These are phyloP conservation scores for Aproaerema taeniolella DNA, from an alignment of 2,888 invertebrate genomes.

Conservation along the genomic window DNA sequence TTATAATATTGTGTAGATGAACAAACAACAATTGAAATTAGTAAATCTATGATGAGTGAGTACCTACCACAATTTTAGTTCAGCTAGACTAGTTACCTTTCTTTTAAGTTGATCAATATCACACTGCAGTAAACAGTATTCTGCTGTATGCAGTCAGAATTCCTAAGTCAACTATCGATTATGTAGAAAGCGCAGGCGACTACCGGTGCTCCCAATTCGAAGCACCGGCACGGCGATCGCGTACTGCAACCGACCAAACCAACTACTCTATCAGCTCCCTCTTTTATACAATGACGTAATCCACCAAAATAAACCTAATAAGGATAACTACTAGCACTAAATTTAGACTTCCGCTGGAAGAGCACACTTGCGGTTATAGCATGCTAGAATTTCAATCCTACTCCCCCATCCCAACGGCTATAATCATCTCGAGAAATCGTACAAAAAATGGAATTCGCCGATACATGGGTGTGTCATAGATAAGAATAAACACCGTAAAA, in stretches of 20 bases:
- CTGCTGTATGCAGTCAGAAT: slow-evolving; percentile 23
- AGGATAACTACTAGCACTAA: slow-evolving; percentile 44
- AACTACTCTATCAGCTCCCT: slow-evolving; percentile 32
- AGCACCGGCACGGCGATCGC: slow-evolving; percentile 30
- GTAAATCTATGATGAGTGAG: too few relatives aligned
- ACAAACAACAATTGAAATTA: too few relatives aligned
- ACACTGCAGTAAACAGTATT: slow-evolving; percentile 33
- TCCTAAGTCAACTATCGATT: slow-evolving; percentile 18
- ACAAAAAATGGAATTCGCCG: slow-evolving; percentile 36
- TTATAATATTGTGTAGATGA: too few relatives aligned
- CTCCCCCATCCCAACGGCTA: slow-evolving; percentile 13
- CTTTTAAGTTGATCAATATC: slow-evolving; percentile 25
- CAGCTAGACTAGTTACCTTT: neutral
- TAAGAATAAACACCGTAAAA: slow-evolving; percentile 25
- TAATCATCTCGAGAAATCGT: slow-evolving; percentile 27
- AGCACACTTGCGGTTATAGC: slow-evolving; percentile 12
- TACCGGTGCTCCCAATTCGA: neutral
- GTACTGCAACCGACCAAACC: slow-evolving; percentile 26
- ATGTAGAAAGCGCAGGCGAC: slow-evolving; percentile 3
- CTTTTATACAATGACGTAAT: slow-evolving; percentile 67
- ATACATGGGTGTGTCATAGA: slow-evolving; percentile 67
- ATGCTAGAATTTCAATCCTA: slow-evolving; percentile 5
- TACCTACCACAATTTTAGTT: too few relatives aligned
- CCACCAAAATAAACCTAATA: slow-evolving; percentile 72
- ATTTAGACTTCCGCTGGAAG: slow-evolving; percentile 38